phyloP scores from a whole-genome alignment of 2,797 vertebrate species.

The Nannoperca australis region DNA sequence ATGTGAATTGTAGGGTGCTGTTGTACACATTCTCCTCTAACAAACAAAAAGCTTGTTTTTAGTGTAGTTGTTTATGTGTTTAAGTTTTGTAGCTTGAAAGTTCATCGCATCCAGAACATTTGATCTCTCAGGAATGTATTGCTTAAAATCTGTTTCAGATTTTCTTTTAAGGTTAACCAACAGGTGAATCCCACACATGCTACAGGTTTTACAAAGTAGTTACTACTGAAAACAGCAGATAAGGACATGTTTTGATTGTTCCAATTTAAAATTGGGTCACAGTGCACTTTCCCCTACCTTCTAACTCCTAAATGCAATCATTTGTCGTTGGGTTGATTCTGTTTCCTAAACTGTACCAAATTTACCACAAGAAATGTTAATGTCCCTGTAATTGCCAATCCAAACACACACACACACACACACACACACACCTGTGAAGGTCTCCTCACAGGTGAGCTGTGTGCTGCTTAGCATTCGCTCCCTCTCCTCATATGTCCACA shows the following conservation, averaged over 20 bases:
- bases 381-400: slow-evolving; percentile 8
- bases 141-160: not conserved
- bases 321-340: slow-evolving; percentile 12
- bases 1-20: not conserved
- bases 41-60: not conserved
- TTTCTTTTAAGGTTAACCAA: slow-evolving; percentile 8
- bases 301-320: slow-evolving; percentile 14
- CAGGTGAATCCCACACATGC: slow-evolving; percentile 11
- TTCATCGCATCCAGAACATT: not conserved
- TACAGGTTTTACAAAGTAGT: slow-evolving; percentile 1
- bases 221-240: not conserved
- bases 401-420: not conserved
- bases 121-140: not conserved
- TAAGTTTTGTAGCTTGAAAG: not conserved
- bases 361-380: slow-evolving; percentile 16
- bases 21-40: not conserved
- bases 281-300: slow-evolving; percentile 3
- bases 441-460: slow-evolving; percentile 44
- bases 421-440: not conserved
- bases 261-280: not conserved
- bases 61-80: not conserved
- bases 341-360: slow-evolving; percentile 25
- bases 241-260: not conserved
- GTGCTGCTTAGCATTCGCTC: slow-evolving; percentile 59
- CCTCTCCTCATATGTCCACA: slow-evolving; percentile 55